phyloP scores from a whole-genome alignment of 92 coral and sea anemone species.

The Siderastrea siderea region DNA sequence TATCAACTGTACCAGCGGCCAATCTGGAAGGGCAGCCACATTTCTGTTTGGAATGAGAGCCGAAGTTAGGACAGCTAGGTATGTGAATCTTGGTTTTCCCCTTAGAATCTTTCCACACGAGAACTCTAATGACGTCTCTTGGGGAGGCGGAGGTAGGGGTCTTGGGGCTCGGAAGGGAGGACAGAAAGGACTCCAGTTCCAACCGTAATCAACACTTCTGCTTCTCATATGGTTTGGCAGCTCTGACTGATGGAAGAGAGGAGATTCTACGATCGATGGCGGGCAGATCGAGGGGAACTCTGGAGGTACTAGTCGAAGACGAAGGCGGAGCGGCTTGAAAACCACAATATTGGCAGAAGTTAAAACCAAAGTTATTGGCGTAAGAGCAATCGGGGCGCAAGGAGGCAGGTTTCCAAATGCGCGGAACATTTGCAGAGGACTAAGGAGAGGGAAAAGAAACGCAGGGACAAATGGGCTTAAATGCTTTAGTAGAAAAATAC shows the following conservation, averaged over 20 bases:
- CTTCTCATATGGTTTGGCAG: neutral
- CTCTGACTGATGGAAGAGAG: slow-evolving; percentile 5
- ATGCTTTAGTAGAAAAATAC: neutral
- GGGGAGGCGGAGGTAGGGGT: slow-evolving; percentile 22
- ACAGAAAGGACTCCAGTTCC: slow-evolving; percentile 16
- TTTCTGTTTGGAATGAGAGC: slow-evolving; percentile 19
- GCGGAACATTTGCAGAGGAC: slow-evolving; percentile 25
- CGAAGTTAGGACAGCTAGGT: slow-evolving; percentile 21
- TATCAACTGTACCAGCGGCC: slow-evolving; percentile 11
- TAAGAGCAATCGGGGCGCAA: slow-evolving; percentile 42
- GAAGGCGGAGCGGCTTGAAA: slow-evolving; percentile 14
- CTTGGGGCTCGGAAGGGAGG: slow-evolving; percentile 44
- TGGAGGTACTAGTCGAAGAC: neutral
- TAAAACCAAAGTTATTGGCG: slow-evolving; percentile 38
- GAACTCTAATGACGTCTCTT: slow-evolving; percentile 19
- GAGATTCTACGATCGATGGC: slow-evolving; percentile 19
- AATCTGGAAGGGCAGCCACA: slow-evolving; percentile 27
- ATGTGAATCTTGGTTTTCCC: slow-evolving; percentile 29
- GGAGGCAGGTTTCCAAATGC: slow-evolving; percentile 48
- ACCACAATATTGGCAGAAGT: slow-evolving; percentile 12
- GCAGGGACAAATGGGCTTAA: neutral
- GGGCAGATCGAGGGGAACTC: slow-evolving; percentile 5
- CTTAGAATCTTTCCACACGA: slow-evolving; percentile 50
- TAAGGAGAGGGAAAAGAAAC: neutral
- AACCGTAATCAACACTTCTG: neutral